Base-by-base conservation (phyloP, 2,797 vertebrate species). In the Potorous gilbertii region DNA sequence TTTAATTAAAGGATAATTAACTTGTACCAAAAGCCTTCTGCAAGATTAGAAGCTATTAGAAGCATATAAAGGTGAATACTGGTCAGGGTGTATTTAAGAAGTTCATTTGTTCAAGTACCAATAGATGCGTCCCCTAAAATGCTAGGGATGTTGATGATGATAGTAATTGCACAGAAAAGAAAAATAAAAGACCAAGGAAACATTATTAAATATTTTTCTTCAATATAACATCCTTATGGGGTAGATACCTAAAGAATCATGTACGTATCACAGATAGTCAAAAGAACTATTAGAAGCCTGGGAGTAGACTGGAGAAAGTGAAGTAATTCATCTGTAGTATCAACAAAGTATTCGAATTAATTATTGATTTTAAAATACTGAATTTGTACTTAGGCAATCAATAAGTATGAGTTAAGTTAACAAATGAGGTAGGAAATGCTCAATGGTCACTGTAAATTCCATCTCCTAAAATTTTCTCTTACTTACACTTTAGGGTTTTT, bases 241-340 rank as follows among this genome's bases (percentile, higher is more conserved):
- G 27, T 46, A 21, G 10, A 74, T 74, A 40, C 62, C 62, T n/a
- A 74, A 18, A 40, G 34, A 74, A 74, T 74, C 66, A 74, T 18
- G 1, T 21, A 16, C 21, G 34, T 40, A 16, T 74, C n/a, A 74
- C 1, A 74, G 34, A 74, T 10, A 81, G 18, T 46, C 40, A 81
- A 24, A 46, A 81, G 40, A 81, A 81, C 18, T 81, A 81, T 24
- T 81, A 81, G 16, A 96, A 90, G 54, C 94, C 90, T 96, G 92
- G 95, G 96, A 93, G 90, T 5, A 93, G 81, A 95, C 62, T 93
- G 95, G 57, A 95, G 62, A 94, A 94, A 91, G 91, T 81, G 10
- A 87, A 62, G 57, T 52, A 95, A 54, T 94, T 57, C 59, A 90
- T 95, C 54, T 96, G 31, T 28, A 87, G n/a, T 90, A 54, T 91